Conservation (phyloP, 2,797 vertebrate species). For the Leptatherina wallacei region DNA sequence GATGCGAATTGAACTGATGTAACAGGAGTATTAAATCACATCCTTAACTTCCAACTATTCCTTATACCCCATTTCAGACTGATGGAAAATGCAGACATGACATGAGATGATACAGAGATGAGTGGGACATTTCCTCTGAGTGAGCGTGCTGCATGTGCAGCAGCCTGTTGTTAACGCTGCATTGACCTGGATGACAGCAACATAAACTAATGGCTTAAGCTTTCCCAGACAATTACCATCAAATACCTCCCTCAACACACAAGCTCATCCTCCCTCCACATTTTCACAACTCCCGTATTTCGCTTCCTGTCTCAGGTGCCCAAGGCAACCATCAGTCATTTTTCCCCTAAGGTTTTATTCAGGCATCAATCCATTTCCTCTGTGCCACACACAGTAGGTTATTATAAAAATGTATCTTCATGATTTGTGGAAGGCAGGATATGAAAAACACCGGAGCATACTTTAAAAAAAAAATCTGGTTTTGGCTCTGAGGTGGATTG, state of each 20-base stretch:
- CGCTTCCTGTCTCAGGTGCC: constrained; percentile 2
- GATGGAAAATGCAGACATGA: constrained; percentile 19
- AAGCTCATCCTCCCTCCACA: constrained; percentile 12
- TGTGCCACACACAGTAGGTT: not conserved
- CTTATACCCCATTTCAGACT: not conserved
- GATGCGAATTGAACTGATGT: constrained; percentile 23
- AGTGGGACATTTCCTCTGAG: constrained; percentile 2
- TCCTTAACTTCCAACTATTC: constrained; percentile 27
- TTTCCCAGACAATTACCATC: constrained; percentile 43
- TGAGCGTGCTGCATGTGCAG: constrained; percentile 6
- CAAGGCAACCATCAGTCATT: constrained; percentile 16
- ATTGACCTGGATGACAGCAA: constrained; percentile 41
- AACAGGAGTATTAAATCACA: constrained; percentile 9
- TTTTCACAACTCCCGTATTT: not conserved
- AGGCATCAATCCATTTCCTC: not conserved
- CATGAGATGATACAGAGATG: constrained; percentile 13
- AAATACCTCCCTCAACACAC: constrained; percentile 15
- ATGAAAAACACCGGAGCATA: not conserved
- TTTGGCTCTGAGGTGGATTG: not conserved
- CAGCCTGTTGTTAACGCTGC: constrained; percentile 24
- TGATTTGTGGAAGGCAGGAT: not conserved
- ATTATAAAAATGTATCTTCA: not conserved
- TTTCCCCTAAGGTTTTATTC: constrained; percentile 3
- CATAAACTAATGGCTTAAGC: constrained; percentile 45
- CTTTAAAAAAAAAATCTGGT: not conserved